Evolutionary conservation across 2,797 vertebrate species (phyloP).

Genomic region (Anguilla pacifica): DNA sequence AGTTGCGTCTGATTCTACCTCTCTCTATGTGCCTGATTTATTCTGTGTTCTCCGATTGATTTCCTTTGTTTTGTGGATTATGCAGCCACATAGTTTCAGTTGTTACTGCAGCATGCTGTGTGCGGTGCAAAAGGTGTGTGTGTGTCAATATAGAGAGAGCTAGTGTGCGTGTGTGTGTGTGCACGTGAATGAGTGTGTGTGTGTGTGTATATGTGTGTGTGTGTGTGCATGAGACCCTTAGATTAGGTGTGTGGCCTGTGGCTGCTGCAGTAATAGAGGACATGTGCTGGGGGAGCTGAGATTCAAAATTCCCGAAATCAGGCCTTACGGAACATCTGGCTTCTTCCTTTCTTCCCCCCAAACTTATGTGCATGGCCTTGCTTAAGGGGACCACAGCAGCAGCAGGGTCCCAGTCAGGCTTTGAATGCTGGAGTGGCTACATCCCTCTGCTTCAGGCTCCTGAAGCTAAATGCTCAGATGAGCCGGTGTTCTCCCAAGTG

Average conservation of each 20-base stretch:
- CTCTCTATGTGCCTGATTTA: background rate
- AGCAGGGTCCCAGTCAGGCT: background rate
- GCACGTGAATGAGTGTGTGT: background rate
- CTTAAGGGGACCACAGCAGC: background rate
- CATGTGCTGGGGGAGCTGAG: background rate
- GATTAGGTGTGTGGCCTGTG: background rate
- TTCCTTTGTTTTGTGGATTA: background rate
- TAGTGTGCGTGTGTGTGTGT: background rate
- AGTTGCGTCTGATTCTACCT: background rate
- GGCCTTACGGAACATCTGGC: no score
- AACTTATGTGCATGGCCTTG: background rate
- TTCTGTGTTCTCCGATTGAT: background rate
- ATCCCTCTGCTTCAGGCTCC: constrained; percentile 71
- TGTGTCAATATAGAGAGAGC: background rate
- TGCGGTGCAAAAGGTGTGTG: background rate
- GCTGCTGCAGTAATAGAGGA: background rate
- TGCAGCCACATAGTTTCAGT: background rate
- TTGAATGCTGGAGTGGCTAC: background rate
- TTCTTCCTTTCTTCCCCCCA: no score
- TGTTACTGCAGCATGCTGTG: background rate
- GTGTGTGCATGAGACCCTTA: background rate
- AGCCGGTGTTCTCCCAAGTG: background rate
- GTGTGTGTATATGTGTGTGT: background rate
- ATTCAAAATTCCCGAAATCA: no score
- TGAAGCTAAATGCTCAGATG: constrained; percentile 44